Percentiles rank a stretch among this genome's conserved stretches.
phyloP scores from a whole-genome alignment of 1,140 invertebrate genomes.

The Propsilocerus akamusi region DNA sequence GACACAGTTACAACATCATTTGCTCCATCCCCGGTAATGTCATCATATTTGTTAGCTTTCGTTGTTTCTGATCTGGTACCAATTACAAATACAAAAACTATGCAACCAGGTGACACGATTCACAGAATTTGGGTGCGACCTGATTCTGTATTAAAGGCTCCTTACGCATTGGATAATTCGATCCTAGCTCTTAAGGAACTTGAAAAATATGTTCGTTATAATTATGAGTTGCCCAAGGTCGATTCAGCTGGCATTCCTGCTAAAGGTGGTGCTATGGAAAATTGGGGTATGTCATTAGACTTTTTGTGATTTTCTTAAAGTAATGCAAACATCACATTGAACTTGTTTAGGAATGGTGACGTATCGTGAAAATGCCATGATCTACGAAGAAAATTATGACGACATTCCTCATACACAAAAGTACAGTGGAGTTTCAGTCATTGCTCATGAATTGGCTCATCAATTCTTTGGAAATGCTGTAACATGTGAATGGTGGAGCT shows the following conservation, averaged over 20 bases:
- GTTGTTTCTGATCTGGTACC: slow-evolving; percentile 32
- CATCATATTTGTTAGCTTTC: slow-evolving; percentile 56
- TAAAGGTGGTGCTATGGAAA: slow-evolving; percentile 2
- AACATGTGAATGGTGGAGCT: slow-evolving; percentile 22
- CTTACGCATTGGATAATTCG: neutral
- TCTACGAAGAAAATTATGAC: neutral
- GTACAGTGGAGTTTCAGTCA: slow-evolving; percentile 8
- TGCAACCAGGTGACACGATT: neutral
- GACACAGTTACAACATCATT: slow-evolving; percentile 22
- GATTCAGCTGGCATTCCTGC: neutral
- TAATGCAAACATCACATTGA: slow-evolving; percentile 7
- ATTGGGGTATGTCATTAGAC: slow-evolving; percentile 30
- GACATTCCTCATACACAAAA: neutral
- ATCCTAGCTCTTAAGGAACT: neutral
- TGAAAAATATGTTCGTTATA: neutral
- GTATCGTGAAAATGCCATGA: neutral
- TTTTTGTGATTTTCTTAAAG: neutral
- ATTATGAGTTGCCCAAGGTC: neutral
- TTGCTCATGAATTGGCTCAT: slow-evolving; percentile 43
- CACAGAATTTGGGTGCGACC: neutral
- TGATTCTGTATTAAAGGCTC: neutral
- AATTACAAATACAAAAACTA: neutral
- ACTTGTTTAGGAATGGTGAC: neutral
- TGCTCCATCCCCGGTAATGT: slow-evolving; percentile 40
- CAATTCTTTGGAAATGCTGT: slow-evolving; percentile 55